These are phyloP conservation scores for Drosophila sulfurigaster DNA, from an alignment of 1,140 invertebrate species.

Conservation along the genomic window DNA sequence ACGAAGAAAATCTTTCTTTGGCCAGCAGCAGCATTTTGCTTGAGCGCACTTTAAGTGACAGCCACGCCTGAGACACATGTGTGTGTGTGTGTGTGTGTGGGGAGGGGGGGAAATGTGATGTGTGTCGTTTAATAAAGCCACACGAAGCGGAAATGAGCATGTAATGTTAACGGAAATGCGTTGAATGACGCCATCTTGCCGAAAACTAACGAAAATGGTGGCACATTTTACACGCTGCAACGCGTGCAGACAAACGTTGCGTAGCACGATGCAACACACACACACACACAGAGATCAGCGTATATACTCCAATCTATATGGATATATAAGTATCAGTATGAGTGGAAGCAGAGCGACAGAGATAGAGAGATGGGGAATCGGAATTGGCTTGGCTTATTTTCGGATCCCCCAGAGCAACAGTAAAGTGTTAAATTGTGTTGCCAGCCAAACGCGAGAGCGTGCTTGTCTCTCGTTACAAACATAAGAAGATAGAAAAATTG, in stretches of 20 bases:
- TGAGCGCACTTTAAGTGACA: slow-evolving; percentile 68
- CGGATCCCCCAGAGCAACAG: slow-evolving; percentile 59
- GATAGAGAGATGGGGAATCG: background rate
- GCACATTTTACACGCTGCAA: slow-evolving; percentile 43
- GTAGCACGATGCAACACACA: slow-evolving; percentile 6
- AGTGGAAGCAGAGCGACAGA: too few relatives aligned
- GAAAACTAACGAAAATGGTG: slow-evolving; percentile 36
- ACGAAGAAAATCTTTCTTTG: slow-evolving; percentile 59
- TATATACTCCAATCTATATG: background rate
- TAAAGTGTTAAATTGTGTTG: slow-evolving; percentile 83
- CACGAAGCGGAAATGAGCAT: slow-evolving; percentile 80
- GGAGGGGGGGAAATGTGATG: slow-evolving; percentile 19
- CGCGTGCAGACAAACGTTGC: background rate
- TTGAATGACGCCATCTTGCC: slow-evolving; percentile 77
- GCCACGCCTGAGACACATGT: slow-evolving; percentile 2
- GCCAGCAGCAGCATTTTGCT: slow-evolving; percentile 71
- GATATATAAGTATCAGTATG: background rate
- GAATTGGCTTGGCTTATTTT: slow-evolving; percentile 59
- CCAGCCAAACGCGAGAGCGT: slow-evolving; percentile 21
- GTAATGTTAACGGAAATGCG: slow-evolving; percentile 82
- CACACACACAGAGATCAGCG: background rate
- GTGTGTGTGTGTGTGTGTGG: slow-evolving; percentile 12
- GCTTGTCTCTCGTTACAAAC: slow-evolving; percentile 14
- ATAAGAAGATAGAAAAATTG: slow-evolving; percentile 31
- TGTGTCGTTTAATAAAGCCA: slow-evolving; percentile 76